These are phyloP conservation scores for Hippocampus zosterae DNA, from an alignment of 2,113 vertebrate genomes.

Conservation along the genomic window DNA sequence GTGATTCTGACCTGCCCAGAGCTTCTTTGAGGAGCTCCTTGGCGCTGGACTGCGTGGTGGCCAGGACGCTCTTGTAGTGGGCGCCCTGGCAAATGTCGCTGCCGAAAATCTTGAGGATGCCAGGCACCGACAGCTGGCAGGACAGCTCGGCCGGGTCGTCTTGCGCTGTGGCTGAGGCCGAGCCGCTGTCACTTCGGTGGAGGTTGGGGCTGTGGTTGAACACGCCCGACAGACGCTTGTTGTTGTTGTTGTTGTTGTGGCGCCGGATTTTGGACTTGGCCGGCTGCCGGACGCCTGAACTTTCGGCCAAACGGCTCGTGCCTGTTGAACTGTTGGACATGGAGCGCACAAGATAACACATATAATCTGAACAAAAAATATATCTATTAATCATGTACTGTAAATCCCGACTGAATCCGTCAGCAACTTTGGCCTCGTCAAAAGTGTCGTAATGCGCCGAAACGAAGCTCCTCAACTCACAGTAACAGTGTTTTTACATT, in stretches of 20 bases:
- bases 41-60: conserved; percentile 69
- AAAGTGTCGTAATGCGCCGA: too few species aligned
- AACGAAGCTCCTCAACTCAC: too few species aligned
- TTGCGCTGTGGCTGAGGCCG: background rate
- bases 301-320: conserved; percentile 64
- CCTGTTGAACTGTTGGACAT: conserved; percentile 71
- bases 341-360: background rate
- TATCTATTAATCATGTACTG: background rate
- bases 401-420: too few species aligned
- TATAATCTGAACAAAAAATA: background rate
- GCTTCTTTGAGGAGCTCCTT: conserved; percentile 77
- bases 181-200: conserved; percentile 22
- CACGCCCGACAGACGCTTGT: conserved; percentile 57
- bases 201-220: conserved; percentile 69
- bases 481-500: too few species aligned
- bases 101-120: conserved; percentile 77
- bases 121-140: conserved; percentile 70
- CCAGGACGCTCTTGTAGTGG: conserved; percentile 76
- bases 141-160: conserved; percentile 71
- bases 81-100: conserved; percentile 74
- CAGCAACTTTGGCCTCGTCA: too few species aligned
- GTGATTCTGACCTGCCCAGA: conserved; percentile 68
- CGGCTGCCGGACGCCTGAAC: conserved; percentile 68
- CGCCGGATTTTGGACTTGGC: conserved; percentile 76
- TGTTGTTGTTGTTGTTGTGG: conserved; percentile 65